Evolutionary conservation across 92 coral and sea anemone genomes (phyloP).

Genomic region (Porites lobata): DNA sequence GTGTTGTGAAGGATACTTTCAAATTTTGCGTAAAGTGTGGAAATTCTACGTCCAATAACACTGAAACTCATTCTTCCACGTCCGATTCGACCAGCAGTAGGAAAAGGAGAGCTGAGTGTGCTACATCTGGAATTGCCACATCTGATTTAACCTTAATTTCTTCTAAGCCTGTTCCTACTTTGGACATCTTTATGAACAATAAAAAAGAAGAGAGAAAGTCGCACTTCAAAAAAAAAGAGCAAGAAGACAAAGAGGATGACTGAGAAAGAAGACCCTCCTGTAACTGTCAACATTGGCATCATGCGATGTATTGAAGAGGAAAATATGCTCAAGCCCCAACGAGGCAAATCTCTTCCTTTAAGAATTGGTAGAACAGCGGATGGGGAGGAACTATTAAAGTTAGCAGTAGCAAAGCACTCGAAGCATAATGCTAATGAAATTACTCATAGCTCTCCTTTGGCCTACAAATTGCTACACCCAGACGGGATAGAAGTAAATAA

Average conservation of each 20-base stretch:
- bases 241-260: conserved; percentile 23
- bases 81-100: conserved; percentile 11
- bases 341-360: conserved; percentile 68
- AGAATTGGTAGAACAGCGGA: conserved; percentile 65
- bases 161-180: conserved; percentile 35
- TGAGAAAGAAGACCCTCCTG: no score
- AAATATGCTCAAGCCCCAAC: conserved; percentile 58
- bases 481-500: conserved; percentile 59
- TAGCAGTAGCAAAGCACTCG: conserved; percentile 65
- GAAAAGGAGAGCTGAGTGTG: conserved; percentile 11
- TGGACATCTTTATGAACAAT: conserved; percentile 50
- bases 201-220: conserved; percentile 46
- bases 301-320: no score
- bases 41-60: not conserved
- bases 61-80: not conserved
- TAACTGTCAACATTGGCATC: no score
- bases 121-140: not conserved
- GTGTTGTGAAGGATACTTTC: not conserved
- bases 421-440: conserved; percentile 68
- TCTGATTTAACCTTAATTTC: not conserved
- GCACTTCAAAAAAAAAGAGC: conserved; percentile 38
- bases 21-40: conserved; percentile 50
- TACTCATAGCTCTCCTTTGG: conserved; percentile 25
- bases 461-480: conserved; percentile 62
- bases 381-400: conserved; percentile 56